These are phyloP conservation scores for Orchesella flavescens DNA, from an alignment of 2,888 invertebrate species.

Conservation along the genomic window DNA sequence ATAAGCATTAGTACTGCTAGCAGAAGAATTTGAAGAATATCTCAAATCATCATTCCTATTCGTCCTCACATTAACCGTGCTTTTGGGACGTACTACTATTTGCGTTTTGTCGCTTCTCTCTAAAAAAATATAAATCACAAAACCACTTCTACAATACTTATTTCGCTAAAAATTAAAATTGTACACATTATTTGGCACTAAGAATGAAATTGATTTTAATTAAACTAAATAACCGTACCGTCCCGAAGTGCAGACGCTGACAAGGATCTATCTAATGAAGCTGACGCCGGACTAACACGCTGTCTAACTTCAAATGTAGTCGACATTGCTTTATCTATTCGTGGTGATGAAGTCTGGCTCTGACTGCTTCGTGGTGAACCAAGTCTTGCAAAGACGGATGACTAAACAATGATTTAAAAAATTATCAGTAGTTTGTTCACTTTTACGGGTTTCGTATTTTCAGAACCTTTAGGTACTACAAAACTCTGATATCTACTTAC, in stretches of 20 bases:
- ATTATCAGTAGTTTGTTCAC: not conserved
- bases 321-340: constrained; percentile 35
- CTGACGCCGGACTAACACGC: not conserved
- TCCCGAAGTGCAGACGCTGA: not conserved
- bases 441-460: not conserved
- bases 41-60: constrained; percentile 3
- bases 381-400: constrained; percentile 68
- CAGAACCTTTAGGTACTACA: not conserved
- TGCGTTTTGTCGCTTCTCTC: constrained; percentile 28
- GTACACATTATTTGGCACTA: no score
- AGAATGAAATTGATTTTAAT: no score
- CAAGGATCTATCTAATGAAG: constrained; percentile 3
- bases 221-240: not conserved
- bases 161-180: no score
- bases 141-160: no score
- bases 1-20: not conserved
- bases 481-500: not conserved
- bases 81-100: constrained; percentile 26
- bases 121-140: not conserved
- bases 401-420: constrained; percentile 41
- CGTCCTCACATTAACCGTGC: constrained; percentile 21
- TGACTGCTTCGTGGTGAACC: constrained; percentile 61
- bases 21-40: not conserved
- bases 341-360: constrained; percentile 4
- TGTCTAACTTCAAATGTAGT: constrained; percentile 64